Base-by-base conservation (phyloP, 2,888 invertebrate species). In the Heteromurus nitidus region DNA sequence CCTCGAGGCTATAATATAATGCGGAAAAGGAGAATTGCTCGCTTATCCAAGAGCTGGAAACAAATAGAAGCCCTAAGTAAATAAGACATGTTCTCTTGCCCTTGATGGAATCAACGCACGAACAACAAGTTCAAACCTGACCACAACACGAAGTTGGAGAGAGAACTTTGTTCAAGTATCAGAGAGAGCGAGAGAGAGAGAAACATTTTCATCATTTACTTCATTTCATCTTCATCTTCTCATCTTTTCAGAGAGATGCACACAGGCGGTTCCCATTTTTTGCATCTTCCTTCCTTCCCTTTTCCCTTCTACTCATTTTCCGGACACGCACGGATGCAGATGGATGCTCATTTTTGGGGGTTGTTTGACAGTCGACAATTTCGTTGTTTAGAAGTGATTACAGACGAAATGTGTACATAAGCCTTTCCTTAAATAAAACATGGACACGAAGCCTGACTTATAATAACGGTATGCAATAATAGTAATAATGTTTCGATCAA, bases 11-110 rank as follows among this genome's bases (percentile, higher is more conserved):
- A 62, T 28, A 47, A 72, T 58, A 70, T 60, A 72, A 72, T 62
- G 64, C 62, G 73, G 64, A 64, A 42, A 70, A 24, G n/a, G 9
- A 50, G 31, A 73, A 50, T 73, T 73, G 73, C 73, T 73, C 72
- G 60, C 55, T 72, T 73, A 50, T 50, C 68, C 68, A 50, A 73
- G 18, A 73, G 73, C 64, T 11, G 16, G 50, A 55, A 62, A 64
- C 73, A 73, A 73, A 73, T 73, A 73, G 50, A 64, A 50, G 64
- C 50, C 28, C 30, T 22, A 18, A 60, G 72, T 60, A 64, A 73
- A 73, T 53, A 73, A 42, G 24, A 28, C 69, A 60, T 58, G 50
- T 55, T n/a, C 7, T 5, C 55, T 55, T 20, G 47, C 26, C 16
- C 26, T 24, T 3, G 13, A 7, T 53, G 20, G 20, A 36, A 60